Evolutionary conservation across 2,113 vertebrate genomes (phyloP), one percentile per base, ranked within the genome.

Genomic region (Petrocephalus zakoni): DNA sequence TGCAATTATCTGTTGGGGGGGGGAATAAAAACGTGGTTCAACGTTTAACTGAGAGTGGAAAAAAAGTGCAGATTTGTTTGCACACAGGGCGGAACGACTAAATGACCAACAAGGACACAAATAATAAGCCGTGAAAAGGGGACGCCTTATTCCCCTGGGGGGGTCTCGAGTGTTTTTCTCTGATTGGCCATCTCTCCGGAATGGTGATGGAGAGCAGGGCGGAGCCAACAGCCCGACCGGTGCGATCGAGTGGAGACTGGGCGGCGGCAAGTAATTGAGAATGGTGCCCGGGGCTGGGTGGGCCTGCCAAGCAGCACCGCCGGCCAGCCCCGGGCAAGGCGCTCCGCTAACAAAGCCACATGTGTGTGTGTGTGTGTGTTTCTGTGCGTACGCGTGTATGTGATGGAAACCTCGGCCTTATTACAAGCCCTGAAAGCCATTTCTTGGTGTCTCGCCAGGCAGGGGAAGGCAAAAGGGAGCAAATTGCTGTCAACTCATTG

Each of bases 391-490:
- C 75, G 78, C 78, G 81, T 61, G 58, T 85, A 75, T 68, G 83
- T 88, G 82, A 90, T 91, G 89, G 90, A 90, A 92, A 89, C 49
- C 49, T 87, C 46, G 10, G 72, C 46, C 89, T 89, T 90, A 90
- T 90, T 87, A 84, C 86, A 53, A 87, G 56, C 86, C 83, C 87
- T 89, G 55, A 87, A 85, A 91, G 91, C 90, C 89, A 92, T 88
- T 90, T 87, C 42, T 88, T 91, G 90, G 91, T 91, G 87, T 90
- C 86, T 89, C 52, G 89, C 89, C 91, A 92, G 87, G 83, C 86
- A 42, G 87, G 88, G 81, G 87, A 91, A 89, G 88, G 90, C 85
- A 89, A 88, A 85, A 88, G 64, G 88, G 88, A 90, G 87, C 89
- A 89, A 91, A 89, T 90, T 92, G 88, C 88, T 87, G 85, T 90